Evolutionary conservation across 2,888 invertebrate species (phyloP).

Genomic region (Orgyia antiqua): DNA sequence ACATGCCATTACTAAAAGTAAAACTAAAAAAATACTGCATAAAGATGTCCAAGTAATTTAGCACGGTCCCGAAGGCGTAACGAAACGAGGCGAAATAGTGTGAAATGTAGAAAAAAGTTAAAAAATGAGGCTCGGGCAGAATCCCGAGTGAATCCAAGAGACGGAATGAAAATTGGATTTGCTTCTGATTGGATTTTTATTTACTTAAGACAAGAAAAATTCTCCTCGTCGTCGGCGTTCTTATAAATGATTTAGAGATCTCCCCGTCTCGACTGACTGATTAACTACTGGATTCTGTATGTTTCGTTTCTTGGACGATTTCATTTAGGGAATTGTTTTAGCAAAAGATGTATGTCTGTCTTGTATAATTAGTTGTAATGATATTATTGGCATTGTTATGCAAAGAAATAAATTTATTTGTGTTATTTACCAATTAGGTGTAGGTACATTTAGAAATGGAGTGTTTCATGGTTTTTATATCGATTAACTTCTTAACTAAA

Average conservation of each 20-base stretch:
- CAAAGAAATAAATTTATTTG: no score
- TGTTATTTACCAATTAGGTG: no score
- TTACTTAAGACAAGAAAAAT: slow-evolving; percentile 79
- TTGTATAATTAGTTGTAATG: not conserved
- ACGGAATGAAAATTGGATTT: slow-evolving; percentile 77
- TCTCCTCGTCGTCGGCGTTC: slow-evolving; percentile 49
- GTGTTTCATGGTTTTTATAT: no score
- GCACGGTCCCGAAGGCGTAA: slow-evolving; percentile 24
- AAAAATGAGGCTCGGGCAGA: slow-evolving; percentile 50
- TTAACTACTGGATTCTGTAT: slow-evolving; percentile 36
- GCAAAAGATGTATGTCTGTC: slow-evolving; percentile 6
- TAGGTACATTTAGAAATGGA: no score
- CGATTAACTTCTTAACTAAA: no score
- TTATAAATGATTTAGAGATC: slow-evolving; percentile 70
- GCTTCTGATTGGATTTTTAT: slow-evolving; percentile 77
- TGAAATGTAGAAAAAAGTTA: slow-evolving; percentile 51
- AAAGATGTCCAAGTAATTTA: slow-evolving; percentile 15
- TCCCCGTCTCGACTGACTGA: slow-evolving; percentile 35
- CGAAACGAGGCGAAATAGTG: slow-evolving; percentile 50
- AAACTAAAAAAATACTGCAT: slow-evolving; percentile 7
- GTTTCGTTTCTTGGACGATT: slow-evolving; percentile 10
- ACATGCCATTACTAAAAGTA: slow-evolving; percentile 3
- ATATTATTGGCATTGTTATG: not conserved
- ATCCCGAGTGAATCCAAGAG: slow-evolving; percentile 65
- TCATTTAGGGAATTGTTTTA: slow-evolving; percentile 4